These are phyloP conservation scores for Sesamia nonagrioides DNA, from an alignment of 1,140 invertebrate genomes.

Conservation along the genomic window DNA sequence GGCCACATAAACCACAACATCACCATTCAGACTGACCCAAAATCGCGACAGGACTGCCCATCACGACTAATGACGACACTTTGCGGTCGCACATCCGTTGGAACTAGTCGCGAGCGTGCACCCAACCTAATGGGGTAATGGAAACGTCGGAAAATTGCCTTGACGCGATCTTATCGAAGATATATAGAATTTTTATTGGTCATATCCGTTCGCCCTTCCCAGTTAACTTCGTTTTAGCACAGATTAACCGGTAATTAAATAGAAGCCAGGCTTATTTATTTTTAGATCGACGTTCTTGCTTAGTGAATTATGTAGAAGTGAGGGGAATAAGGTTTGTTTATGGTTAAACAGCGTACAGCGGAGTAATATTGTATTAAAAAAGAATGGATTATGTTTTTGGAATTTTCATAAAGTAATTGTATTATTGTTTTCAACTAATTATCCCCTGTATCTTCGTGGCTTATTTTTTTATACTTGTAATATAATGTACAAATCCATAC, in stretches of 20 bases:
- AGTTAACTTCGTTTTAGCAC: slow-evolving; percentile 22
- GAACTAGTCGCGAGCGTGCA: not conserved
- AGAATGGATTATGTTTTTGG: not conserved
- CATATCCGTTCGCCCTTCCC: slow-evolving; percentile 31
- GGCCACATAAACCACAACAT: slow-evolving; percentile 22
- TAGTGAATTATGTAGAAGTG: not conserved
- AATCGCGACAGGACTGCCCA: slow-evolving; percentile 16
- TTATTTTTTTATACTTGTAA: too few species aligned
- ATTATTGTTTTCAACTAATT: too few species aligned
- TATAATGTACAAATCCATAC: too few species aligned
- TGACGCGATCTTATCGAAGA: slow-evolving; percentile 30
- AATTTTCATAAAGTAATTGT: not conserved
- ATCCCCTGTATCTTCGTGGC: too few species aligned
- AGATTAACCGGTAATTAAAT: slow-evolving; percentile 33
- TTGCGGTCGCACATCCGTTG: slow-evolving; percentile 44
- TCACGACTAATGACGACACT: slow-evolving; percentile 42
- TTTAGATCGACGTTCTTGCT: slow-evolving; percentile 10
- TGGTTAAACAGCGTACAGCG: not conserved
- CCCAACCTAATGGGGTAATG: slow-evolving; percentile 27
- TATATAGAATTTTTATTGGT: slow-evolving; percentile 41
- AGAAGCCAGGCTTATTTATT: slow-evolving; percentile 13
- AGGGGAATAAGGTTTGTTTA: slow-evolving; percentile 3
- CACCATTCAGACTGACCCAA: not conserved
- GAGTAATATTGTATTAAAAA: not conserved
- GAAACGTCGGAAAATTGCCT: slow-evolving; percentile 42